Evolutionary conservation across 2,113 vertebrate species (phyloP), one percentile per base, ranked within the genome.

Genomic region (Hypocryptadius cinnamomeus): DNA sequence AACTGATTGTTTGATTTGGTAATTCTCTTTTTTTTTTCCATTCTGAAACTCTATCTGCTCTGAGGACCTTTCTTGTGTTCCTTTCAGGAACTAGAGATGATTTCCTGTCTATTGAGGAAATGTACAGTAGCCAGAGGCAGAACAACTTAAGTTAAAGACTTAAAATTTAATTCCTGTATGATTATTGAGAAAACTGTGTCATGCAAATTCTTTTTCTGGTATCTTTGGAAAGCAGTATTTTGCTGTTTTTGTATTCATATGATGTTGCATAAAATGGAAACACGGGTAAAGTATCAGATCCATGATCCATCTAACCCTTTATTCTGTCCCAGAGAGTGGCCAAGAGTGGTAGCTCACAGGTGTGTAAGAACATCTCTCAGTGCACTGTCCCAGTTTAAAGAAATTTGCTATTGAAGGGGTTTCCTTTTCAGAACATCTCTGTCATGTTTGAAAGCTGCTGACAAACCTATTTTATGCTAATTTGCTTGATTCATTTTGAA

Each of bases 1-100:
- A 95, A 89, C 45, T 40, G 57, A 47, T 54, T 89, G 86, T 66
- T 94, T 93, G 69, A 59, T 59, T 88, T 93, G 59, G 71, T 88
- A 87, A 73, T 80, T 92, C 47, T 80, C 35, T 2, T 11, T 56
- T 87, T 91, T 91, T 91, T 91, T 94, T 82, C 78, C 39, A 54
- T 94, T 78, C 88, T 70, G 68, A 85, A 90, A 88, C 47, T 64
- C 65, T 70, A 6, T 63, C 89, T 70, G 14, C 51, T 92, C 72
- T 56, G 35, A 94, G 72, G 56, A 77, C 60, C 47, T 37, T 87
- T 89, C 70, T 89, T 61, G 45, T 48, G 14, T 59, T 59, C n/a
- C 85, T 89, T 40, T 85, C 30, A 30, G 85, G 72, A 91, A 69
- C 87, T 64, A 60, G 39, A 77, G 85, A 87, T 82, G 54, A 77